phyloP scores from a whole-genome alignment of 2,888 invertebrate genomes.

The Drosophila rellima region DNA sequence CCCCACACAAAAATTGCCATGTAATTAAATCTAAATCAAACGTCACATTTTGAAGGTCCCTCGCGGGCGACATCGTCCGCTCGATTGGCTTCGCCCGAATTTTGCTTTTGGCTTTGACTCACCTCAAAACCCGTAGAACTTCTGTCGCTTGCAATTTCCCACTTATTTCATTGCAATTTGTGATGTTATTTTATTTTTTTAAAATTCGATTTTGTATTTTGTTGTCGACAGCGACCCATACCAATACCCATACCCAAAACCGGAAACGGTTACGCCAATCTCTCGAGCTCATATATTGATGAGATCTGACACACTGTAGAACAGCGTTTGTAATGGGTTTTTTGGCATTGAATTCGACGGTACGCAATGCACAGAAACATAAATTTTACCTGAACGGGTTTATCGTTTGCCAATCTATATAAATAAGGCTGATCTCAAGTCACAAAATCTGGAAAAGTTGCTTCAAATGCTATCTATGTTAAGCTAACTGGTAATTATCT shows the following conservation, averaged over 20 bases:
- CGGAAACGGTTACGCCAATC: constrained; percentile 77
- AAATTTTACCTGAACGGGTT: constrained; percentile 45
- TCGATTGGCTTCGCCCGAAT: constrained; percentile 74
- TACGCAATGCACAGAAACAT: constrained; percentile 37
- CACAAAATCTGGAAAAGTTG: constrained; percentile 1
- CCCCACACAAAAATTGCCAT: constrained; percentile 59
- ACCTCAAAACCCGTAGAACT: constrained; percentile 46
- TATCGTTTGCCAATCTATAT: constrained; percentile 36
- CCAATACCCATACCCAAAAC: constrained; percentile 38
- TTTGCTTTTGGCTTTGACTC: constrained; percentile 64
- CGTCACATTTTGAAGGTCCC: constrained; percentile 79
- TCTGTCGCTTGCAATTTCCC: constrained; percentile 57
- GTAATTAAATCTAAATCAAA: constrained; percentile 83
- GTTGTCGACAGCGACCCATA: constrained; percentile 43
- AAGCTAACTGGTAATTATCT: neutral
- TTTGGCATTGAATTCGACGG: constrained; percentile 70
- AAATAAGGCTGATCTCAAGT: constrained; percentile 27
- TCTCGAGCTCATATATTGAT: constrained; percentile 70
- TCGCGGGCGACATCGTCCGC: constrained; percentile 52
- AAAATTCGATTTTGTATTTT: constrained; percentile 35
- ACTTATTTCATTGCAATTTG: constrained; percentile 38
- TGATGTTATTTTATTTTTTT: neutral
- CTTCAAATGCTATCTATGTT: neutral
- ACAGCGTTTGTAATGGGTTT: constrained; percentile 69
- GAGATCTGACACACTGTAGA: constrained; percentile 66